Conservation (phyloP, 2,797 vertebrate genomes). For the Chelidonichthys spinosus region DNA sequence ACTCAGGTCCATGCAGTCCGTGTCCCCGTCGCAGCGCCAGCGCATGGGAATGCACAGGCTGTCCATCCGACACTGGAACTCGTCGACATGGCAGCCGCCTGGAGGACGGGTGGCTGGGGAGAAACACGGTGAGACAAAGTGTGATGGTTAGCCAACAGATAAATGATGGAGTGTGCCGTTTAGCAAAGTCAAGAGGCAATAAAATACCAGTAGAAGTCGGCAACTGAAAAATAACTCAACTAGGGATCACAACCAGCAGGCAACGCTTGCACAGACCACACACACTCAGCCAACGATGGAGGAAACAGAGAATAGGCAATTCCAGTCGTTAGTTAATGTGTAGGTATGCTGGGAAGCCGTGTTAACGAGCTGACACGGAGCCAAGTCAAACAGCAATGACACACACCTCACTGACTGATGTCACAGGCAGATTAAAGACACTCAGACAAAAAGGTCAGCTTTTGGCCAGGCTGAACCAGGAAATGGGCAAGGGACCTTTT, state of each 20-base stretch:
- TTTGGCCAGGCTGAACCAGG: slow-evolving; percentile 44
- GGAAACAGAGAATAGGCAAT: slow-evolving; percentile 18
- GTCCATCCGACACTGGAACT: slow-evolving; percentile 97
- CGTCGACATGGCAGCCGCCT: slow-evolving; percentile 94
- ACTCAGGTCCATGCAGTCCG: slow-evolving; percentile 96
- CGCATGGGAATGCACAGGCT: slow-evolving; percentile 95
- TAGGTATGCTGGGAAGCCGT: slow-evolving; percentile 32
- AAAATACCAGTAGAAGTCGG: slow-evolving; percentile 8
- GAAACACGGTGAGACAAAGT: slow-evolving; percentile 11
- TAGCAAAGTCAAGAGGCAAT: slow-evolving; percentile 14
- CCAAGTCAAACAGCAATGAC: slow-evolving; percentile 59
- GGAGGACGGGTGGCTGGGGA: slow-evolving; percentile 92
- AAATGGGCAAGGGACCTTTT: slow-evolving; percentile 45
- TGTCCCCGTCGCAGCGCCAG: slow-evolving; percentile 96
- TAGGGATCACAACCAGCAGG: slow-evolving; percentile 8
- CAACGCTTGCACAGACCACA: slow-evolving; percentile 15
- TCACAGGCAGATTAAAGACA: slow-evolving; percentile 52
- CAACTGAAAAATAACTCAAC: slow-evolving; percentile 25
- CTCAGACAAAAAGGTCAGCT: slow-evolving; percentile 61
- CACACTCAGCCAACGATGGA: not conserved
- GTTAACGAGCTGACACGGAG: slow-evolving; percentile 48
- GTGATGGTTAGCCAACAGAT: not conserved
- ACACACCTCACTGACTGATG: slow-evolving; percentile 48
- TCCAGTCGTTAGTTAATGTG: slow-evolving; percentile 47
- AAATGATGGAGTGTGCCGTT: slow-evolving; percentile 12